Evolutionary conservation across 2,797 vertebrate genomes (phyloP), one percentile per base, ranked within the genome.

Genomic region (Streptopelia turtur): DNA sequence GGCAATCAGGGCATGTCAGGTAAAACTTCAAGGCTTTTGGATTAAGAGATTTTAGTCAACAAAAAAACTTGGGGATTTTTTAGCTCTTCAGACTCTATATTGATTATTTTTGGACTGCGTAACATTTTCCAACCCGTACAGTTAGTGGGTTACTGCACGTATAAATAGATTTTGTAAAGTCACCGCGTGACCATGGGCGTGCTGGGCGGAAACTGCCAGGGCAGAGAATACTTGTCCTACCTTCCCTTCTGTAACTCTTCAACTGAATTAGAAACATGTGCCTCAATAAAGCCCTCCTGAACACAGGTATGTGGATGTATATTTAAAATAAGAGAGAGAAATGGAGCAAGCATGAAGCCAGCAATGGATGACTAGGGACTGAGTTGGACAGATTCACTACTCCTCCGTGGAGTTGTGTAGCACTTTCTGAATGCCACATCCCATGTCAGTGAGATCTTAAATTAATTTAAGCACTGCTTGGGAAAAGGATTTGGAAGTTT

Each of bases 121-220:
- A 82, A 60, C 21, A 20, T 96, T 93, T 96, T 83, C 82, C 84
- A 94, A 6, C 56, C 71, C 5, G 0, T 59, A 11, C 10, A 37
- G 72, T 47, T n/a, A 43, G 75, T 76, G 59, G 72, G 65, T 92
- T 79, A 39, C 27, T 89, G 66, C 63, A 43, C 0, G 0, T 55
- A 71, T 21, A 87, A 83, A 87, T 85, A 77, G 84, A 83, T 77
- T 74, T 83, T 80, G 60, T 87, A 8, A 72, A 84, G 63, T 76
- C 71, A 60, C 69, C 70, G 21, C 0, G 2, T 66, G 87, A 70
- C 71, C 3, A 2, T 55, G 57, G 53, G 50, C 52, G 4, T 11
- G 50, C 33, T n/a, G 27, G 13, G n/a, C 27, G 59, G 50, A 24
- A 71, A 59, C 28, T 72, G 5, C 63, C 25, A n/a, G 45, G 56